Conservation (phyloP, 2,797 vertebrate species). For the Babyrousa celebensis region DNA sequence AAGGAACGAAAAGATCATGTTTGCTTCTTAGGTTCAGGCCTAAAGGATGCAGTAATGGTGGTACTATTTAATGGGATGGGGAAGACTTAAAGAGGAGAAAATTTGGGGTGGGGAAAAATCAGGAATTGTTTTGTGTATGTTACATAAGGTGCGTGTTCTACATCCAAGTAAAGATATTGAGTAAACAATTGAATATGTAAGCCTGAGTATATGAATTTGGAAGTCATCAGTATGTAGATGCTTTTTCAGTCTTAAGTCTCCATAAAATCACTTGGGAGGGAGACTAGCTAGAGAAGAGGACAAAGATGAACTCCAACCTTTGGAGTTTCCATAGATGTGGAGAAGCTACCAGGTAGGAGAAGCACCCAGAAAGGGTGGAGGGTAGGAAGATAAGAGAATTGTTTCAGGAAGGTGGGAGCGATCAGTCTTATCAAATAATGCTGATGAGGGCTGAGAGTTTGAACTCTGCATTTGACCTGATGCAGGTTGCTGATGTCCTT, state of each 20-base stretch:
- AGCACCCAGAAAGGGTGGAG: neutral
- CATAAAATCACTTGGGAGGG: neutral
- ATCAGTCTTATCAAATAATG: constrained; percentile 30
- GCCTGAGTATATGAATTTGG: constrained; percentile 36
- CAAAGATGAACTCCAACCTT: neutral
- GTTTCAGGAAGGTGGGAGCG: constrained; percentile 18
- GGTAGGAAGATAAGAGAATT: constrained; percentile 31
- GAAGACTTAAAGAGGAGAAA: neutral
- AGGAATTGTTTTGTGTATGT: neutral
- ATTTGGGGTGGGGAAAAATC: neutral
- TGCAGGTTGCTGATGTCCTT: constrained; percentile 31
- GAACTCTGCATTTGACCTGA: constrained; percentile 37
- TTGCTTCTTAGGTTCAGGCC: neutral
- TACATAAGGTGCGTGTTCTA: neutral
- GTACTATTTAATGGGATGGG: neutral
- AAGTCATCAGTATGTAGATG: neutral
- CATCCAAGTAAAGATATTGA: neutral
- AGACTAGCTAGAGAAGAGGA: neutral
- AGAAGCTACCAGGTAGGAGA: neutral
- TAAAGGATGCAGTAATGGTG: neutral
- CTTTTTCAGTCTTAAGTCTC: constrained; percentile 8
- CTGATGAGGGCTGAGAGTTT: neutral
- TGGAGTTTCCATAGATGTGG: neutral
- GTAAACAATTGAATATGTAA: neutral
- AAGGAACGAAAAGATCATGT: neutral